Evolutionary conservation across 2,797 vertebrate genomes (phyloP).

Genomic region (Malurus leucopterus): DNA sequence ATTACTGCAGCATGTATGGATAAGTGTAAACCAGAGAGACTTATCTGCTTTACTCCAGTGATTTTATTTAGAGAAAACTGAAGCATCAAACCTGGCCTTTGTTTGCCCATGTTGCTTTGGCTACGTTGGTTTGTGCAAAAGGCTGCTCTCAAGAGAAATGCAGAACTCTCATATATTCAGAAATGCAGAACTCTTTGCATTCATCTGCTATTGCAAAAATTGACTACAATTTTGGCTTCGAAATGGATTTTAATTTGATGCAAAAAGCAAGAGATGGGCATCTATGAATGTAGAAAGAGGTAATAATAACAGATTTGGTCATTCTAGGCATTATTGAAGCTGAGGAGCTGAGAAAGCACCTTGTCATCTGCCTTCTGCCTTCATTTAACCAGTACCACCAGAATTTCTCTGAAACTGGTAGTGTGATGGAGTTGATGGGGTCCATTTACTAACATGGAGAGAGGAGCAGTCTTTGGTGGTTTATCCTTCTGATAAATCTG

Average conservation of each 20-base stretch:
- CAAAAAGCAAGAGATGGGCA: not conserved
- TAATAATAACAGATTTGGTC: not conserved
- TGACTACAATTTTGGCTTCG: not conserved
- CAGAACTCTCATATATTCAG: not conserved
- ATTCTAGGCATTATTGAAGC: not conserved
- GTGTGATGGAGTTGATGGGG: not conserved
- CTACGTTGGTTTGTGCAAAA: not conserved
- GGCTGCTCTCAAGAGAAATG: not conserved
- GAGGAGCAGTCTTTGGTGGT: not conserved
- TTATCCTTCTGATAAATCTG: not conserved
- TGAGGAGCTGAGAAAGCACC: not conserved
- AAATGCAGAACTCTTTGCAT: not conserved
- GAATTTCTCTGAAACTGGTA: not conserved
- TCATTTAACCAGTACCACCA: not conserved
- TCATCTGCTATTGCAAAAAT: not conserved
- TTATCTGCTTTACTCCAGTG: not conserved
- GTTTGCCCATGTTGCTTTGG: not conserved
- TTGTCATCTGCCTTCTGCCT: not conserved
- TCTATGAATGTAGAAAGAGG: not conserved
- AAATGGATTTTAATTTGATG: not conserved
- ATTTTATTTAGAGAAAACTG: not conserved
- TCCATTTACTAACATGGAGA: not conserved
- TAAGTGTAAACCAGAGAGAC: not conserved
- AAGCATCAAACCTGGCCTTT: not conserved
- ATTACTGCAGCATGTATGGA: not conserved